Evolutionary conservation across 2,888 invertebrate species (phyloP), one percentile per base, ranked within the genome.

Genomic region (Ethmia dodecea): DNA sequence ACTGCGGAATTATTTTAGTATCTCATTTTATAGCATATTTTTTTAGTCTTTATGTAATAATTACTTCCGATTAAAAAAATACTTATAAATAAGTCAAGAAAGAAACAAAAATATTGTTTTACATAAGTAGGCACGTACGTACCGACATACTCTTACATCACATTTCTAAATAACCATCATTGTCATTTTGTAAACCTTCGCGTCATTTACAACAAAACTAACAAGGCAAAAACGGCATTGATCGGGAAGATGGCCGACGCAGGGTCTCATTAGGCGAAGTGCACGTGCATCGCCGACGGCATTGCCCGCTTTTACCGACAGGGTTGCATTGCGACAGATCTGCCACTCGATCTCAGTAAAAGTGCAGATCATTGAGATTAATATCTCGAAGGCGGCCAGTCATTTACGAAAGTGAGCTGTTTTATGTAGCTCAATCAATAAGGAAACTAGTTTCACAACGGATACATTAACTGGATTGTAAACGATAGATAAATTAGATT

Each of bases 1-100:
- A 90, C 92, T 92, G 92, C 92, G 93, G 58, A 22, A 8, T 12
- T 26, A 11, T 26, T 10, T 9, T 25, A n/a, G n/a, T n/a, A n/a
- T n/a, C n/a, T n/a, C n/a, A n/a, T n/a, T n/a, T n/a, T n/a, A 18
- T 5, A 18, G 8, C 18, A 18, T 18, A 18, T 18, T 8, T 18
- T 18, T 18, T 18, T 18, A 8, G n/a, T n/a, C n/a, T n/a, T n/a
- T n/a, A n/a, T n/a, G n/a, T n/a, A n/a, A n/a, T n/a, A n/a, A n/a
- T n/a, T n/a, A n/a, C n/a, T n/a, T n/a, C n/a, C n/a, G n/a, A n/a
- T n/a, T n/a, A n/a, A n/a, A n/a, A n/a, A n/a, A n/a, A n/a, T n/a
- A n/a, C n/a, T n/a, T n/a, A n/a, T n/a, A n/a, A n/a, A n/a, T n/a
- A n/a, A n/a, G n/a, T n/a, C n/a, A n/a, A n/a, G n/a, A n/a, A n/a